A percentile compares a stretch with the other conserved stretches of the same genome.
Evolutionary conservation across 2,888 invertebrate species (phyloP).

Genomic region (Lycophotia porphyrea): DNA sequence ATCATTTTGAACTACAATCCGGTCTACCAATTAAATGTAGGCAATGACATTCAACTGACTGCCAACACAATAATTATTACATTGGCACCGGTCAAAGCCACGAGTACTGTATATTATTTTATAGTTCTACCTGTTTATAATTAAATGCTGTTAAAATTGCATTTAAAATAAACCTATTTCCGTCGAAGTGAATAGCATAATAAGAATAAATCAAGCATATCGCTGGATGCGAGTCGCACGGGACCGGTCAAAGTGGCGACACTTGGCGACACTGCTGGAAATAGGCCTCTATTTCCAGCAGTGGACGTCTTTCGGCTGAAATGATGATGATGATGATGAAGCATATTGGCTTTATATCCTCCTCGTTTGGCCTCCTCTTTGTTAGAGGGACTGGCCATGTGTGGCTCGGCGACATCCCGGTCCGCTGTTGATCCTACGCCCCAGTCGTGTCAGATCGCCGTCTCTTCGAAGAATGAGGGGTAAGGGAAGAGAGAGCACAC

Average conservation of each 20-base stretch:
- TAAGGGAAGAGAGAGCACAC: neutral
- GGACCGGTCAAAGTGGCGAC: too few species aligned
- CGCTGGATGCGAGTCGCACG: too few species aligned
- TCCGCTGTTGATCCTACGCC: neutral
- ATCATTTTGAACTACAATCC: neutral
- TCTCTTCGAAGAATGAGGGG: neutral
- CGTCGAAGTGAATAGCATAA: neutral
- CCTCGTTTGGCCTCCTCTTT: neutral
- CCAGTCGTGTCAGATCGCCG: neutral
- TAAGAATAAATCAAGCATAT: neutral
- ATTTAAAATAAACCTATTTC: neutral
- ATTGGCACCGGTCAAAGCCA: constrained; percentile 28
- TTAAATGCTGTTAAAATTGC: constrained; percentile 14
- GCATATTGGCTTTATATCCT: neutral
- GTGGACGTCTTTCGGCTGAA: too few species aligned
- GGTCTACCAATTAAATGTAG: neutral
- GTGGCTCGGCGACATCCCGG: neutral
- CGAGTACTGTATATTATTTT: constrained; percentile 19
- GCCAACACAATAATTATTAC: constrained; percentile 39
- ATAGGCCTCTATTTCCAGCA: too few species aligned
- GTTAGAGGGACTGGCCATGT: neutral
- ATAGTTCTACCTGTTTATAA: constrained; percentile 13
- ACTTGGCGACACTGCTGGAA: too few species aligned
- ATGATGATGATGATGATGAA: too few species aligned
- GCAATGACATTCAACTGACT: constrained; percentile 30